Percentiles rank a stretch among this genome's conserved stretches.
phyloP scores from a whole-genome alignment of 2,797 vertebrate genomes.

The Psittacula echo region DNA sequence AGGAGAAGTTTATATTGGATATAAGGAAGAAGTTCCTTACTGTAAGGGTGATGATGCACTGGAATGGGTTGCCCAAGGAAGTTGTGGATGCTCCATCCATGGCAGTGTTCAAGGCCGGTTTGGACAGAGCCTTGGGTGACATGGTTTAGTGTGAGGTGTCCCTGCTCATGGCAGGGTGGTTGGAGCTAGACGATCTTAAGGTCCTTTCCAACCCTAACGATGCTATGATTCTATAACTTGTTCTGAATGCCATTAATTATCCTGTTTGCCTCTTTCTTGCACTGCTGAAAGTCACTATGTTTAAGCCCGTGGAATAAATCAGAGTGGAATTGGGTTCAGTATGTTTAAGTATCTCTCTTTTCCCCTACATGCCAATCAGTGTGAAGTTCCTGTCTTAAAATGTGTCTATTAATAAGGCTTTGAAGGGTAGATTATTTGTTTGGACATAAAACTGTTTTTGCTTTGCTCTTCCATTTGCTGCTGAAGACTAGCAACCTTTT shows the following conservation, averaged over 20 bases:
- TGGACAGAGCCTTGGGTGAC: too few relatives aligned
- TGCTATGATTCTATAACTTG: not conserved
- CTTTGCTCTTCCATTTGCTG: not conserved
- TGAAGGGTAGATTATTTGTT: not conserved
- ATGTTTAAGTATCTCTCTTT: not conserved
- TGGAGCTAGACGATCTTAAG: too few relatives aligned
- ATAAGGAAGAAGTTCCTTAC: too few relatives aligned
- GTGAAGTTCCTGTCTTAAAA: not conserved
- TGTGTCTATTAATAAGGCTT: not conserved
- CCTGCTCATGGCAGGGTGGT: too few relatives aligned
- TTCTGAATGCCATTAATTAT: not conserved
- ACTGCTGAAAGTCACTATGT: not conserved
- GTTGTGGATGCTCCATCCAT: too few relatives aligned
- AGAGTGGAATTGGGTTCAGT: not conserved
- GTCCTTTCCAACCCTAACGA: too few relatives aligned
- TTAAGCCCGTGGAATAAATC: not conserved
- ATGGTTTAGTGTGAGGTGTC: too few relatives aligned
- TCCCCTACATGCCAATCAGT: not conserved
- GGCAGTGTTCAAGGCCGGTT: too few relatives aligned
- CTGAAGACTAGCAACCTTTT: not conserved
- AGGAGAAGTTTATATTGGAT: too few relatives aligned
- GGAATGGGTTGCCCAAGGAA: too few relatives aligned
- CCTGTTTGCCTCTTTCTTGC: not conserved
- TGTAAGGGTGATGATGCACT: too few relatives aligned
- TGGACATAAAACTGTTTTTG: not conserved